Percentiles rank a stretch among this genome's conserved stretches.
These are phyloP conservation scores for Poeciliopsis gracilis DNA, from an alignment of 2,797 vertebrate genomes.

Conservation along the genomic window DNA sequence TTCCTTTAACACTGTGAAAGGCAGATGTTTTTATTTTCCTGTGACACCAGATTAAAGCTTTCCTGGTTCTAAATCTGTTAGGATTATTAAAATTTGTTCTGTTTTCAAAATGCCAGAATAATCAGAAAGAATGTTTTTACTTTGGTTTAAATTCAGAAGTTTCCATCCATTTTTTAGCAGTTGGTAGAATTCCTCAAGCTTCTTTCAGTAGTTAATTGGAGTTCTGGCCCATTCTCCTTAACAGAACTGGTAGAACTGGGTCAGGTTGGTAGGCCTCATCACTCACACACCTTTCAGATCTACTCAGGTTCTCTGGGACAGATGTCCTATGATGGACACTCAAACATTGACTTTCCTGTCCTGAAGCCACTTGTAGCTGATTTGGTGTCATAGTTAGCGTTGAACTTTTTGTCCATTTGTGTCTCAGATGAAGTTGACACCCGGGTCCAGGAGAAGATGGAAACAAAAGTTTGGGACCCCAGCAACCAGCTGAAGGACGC, in stretches of 20 bases:
- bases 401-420: neutral
- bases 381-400: neutral
- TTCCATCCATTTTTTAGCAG: neutral
- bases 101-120: neutral
- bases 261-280: too few species aligned
- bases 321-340: too few species aligned
- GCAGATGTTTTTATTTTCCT: neutral
- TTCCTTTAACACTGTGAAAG: neutral
- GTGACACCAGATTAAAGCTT: neutral
- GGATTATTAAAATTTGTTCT: neutral
- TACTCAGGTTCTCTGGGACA: too few species aligned
- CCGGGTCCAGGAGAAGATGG: slow-evolving; percentile 92
- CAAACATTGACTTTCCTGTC: too few species aligned
- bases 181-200: neutral
- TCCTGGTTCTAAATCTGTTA: neutral
- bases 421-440: slow-evolving; percentile 85
- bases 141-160: neutral
- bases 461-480: slow-evolving; percentile 95
- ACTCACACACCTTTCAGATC: too few species aligned
- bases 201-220: neutral
- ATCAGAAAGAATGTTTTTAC: neutral
- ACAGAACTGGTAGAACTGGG: neutral
- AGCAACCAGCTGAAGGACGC: slow-evolving; percentile 93
- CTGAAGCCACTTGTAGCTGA: too few species aligned
- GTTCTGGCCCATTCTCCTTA: neutral